phyloP scores from a whole-genome alignment of 2,888 invertebrate genomes.

The Hemistola chrysoprasaria region DNA sequence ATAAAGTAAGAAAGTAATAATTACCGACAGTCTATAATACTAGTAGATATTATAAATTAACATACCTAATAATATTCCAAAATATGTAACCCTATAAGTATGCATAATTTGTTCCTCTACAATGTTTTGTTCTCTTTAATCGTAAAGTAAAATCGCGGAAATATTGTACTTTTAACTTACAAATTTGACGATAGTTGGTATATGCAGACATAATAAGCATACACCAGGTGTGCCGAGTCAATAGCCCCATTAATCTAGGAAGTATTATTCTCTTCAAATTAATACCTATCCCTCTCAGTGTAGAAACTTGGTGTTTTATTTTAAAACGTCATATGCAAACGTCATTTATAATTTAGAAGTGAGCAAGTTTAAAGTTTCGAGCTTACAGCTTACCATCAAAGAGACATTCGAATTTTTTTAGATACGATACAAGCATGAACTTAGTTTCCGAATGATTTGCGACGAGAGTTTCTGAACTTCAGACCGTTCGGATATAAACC shows the following conservation, averaged over 20 bases:
- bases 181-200: slow-evolving; percentile 2
- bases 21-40: too few species aligned
- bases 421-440: slow-evolving; percentile 6
- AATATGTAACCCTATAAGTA: too few species aligned
- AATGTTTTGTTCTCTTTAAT: too few species aligned
- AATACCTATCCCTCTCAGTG: slow-evolving; percentile 52
- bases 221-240: slow-evolving; percentile 63
- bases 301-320: slow-evolving; percentile 28
- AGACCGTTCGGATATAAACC: neutral
- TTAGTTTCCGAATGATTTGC: slow-evolving; percentile 2
- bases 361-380: neutral
- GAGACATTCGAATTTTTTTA: slow-evolving; percentile 5
- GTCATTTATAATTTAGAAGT: slow-evolving; percentile 3
- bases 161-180: neutral
- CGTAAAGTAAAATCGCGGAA: too few species aligned
- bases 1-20: too few species aligned
- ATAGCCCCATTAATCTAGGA: slow-evolving; percentile 65
- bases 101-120: too few species aligned
- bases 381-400: neutral
- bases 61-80: too few species aligned
- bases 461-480: slow-evolving; percentile 7
- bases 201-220: slow-evolving; percentile 52
- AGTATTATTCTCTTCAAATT: slow-evolving; percentile 64
- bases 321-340: slow-evolving; percentile 6
- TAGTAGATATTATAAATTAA: too few species aligned